A percentile compares a stretch with the other conserved stretches of the same genome.
phyloP scores from a whole-genome alignment of 2,888 invertebrate genomes.

The Tetanocera ferruginea region DNA sequence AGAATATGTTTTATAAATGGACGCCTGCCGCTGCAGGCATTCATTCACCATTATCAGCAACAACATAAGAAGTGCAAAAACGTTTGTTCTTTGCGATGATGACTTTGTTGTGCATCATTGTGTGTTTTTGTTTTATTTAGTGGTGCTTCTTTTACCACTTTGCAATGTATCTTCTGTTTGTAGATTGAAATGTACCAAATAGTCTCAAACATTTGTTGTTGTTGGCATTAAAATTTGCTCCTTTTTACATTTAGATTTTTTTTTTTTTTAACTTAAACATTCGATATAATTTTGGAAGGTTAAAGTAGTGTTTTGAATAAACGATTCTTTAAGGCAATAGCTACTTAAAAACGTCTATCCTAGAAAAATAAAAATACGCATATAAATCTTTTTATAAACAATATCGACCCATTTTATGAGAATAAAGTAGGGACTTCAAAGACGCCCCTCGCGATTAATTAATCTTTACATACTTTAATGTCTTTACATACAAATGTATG shows the following conservation, averaged over 20 bases:
- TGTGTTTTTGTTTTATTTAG: conserved; percentile 14
- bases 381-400: too few relatives aligned
- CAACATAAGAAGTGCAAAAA: conserved; percentile 19
- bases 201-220: background rate
- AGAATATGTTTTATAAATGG: conserved; percentile 23
- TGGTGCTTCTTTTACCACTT: conserved; percentile 2
- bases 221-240: too few relatives aligned
- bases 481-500: too few relatives aligned
- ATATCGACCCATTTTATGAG: too few relatives aligned
- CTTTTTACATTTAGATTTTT: background rate
- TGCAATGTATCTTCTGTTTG: background rate
- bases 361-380: too few relatives aligned
- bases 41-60: background rate
- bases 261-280: background rate
- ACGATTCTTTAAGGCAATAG: too few relatives aligned
- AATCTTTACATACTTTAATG: too few relatives aligned
- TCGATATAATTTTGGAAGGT: background rate
- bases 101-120: conserved; percentile 30
- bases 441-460: too few relatives aligned
- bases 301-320: too few relatives aligned
- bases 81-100: conserved; percentile 29
- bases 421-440: too few relatives aligned
- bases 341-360: too few relatives aligned
- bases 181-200: background rate
- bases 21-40: conserved; percentile 21